Percentiles rank a stretch among this genome's conserved stretches.
Evolutionary conservation across 2,113 vertebrate species (phyloP).

Genomic region (Merops nubicus): DNA sequence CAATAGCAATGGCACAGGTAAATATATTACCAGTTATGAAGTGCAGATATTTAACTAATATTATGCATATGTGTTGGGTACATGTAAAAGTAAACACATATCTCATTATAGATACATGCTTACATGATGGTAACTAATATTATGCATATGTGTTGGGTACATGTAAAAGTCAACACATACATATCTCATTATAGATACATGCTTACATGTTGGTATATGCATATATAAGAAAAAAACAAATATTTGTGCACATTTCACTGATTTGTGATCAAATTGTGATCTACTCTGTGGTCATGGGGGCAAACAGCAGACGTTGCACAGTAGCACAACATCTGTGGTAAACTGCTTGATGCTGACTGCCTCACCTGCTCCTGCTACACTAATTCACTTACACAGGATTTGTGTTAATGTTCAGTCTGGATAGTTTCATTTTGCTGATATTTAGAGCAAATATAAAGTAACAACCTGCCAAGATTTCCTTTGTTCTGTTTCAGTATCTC

Average conservation of each 20-base stretch:
- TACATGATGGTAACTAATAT: not conserved
- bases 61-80: not conserved
- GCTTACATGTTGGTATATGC: not conserved
- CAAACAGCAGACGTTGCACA: not conserved
- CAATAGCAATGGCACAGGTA: not conserved
- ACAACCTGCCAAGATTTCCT: not conserved
- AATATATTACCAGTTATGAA: not conserved
- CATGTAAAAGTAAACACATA: not conserved
- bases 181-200: not conserved
- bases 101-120: not conserved
- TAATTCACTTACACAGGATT: not conserved
- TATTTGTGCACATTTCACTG: not conserved
- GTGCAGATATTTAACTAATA: not conserved
- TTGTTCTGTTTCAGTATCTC: not conserved
- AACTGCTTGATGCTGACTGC: not conserved
- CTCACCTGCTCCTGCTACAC: not conserved
- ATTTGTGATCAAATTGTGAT: not conserved
- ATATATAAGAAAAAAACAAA: not conserved
- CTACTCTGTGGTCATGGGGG: not conserved
- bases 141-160: not conserved
- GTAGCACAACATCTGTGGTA: fast-evolving
- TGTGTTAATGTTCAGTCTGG: not conserved
- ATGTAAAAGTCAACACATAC: not conserved
- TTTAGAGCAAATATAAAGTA: not conserved
- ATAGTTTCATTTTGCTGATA: not conserved